phyloP scores from a whole-genome alignment of 30 jellyfish, hydroid and myxozoan genomes.

The Hydra vulgaris region DNA sequence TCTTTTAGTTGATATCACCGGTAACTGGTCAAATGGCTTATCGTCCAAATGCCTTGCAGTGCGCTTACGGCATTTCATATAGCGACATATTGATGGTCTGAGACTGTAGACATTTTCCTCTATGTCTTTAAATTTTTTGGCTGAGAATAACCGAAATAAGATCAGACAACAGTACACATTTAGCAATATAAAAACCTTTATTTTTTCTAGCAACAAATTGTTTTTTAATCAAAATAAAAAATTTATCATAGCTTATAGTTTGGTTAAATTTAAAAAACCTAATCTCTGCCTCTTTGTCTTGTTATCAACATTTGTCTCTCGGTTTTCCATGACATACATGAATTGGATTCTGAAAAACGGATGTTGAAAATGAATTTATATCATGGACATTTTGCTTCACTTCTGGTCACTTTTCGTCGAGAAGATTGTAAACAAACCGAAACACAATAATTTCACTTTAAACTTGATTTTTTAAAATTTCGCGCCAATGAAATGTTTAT shows the following conservation, averaged over 20 bases:
- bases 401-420: neutral
- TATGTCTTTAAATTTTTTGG: constrained; percentile 18
- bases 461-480: neutral
- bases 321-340: neutral
- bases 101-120: constrained; percentile 22
- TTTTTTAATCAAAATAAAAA: too few relatives aligned
- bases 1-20: constrained; percentile 10
- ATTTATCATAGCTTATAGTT: too few relatives aligned
- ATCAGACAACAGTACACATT: neutral
- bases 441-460: neutral
- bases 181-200: too few relatives aligned
- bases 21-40: constrained; percentile 1
- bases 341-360: neutral
- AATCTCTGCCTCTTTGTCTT: neutral
- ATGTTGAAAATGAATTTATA: neutral
- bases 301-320: neutral
- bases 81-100: constrained; percentile 23
- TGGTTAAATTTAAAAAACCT: too few relatives aligned
- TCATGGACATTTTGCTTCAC: neutral
- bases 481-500: constrained; percentile 10
- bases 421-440: neutral
- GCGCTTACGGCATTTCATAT: constrained; percentile 32
- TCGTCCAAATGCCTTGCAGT: constrained; percentile 4
- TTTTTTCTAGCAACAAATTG: too few relatives aligned
- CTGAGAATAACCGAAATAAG: neutral